These are phyloP conservation scores for Eulacestoma nigropectus DNA, from an alignment of 2,113 vertebrate species.

Conservation along the genomic window DNA sequence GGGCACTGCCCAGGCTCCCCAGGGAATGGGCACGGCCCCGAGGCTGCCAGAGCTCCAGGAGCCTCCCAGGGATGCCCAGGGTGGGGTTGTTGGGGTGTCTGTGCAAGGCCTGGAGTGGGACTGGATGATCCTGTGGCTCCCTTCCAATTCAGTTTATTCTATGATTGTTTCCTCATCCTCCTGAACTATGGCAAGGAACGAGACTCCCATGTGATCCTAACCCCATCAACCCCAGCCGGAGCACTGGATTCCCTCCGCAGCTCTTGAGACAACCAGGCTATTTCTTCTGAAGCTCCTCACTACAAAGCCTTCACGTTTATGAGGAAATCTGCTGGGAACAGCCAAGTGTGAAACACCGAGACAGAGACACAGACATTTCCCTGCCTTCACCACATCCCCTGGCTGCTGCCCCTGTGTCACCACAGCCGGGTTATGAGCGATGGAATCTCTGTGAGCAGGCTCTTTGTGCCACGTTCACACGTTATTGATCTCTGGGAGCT, in stretches of 20 bases:
- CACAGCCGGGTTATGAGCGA: neutral
- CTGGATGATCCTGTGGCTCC: neutral
- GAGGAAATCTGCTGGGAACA: neutral
- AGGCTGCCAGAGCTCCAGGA: neutral
- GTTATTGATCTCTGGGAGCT: neutral
- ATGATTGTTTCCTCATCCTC: neutral
- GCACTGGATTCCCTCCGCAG: too few species aligned
- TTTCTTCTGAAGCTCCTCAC: neutral
- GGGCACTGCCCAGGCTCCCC: neutral
- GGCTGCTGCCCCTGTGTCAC: neutral
- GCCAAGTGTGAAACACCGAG: neutral
- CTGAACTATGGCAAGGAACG: neutral
- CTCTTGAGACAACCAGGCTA: neutral
- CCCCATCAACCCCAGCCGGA: rapidly evolving
- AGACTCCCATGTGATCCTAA: rapidly evolving
- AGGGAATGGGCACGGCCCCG: neutral
- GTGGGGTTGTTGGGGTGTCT: neutral
- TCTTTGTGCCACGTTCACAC: neutral
- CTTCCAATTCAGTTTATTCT: neutral
- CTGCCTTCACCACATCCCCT: neutral
- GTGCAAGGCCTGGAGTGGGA: rapidly evolving
- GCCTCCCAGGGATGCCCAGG: neutral
- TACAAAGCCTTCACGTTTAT: rapidly evolving
- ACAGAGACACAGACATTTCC: neutral
- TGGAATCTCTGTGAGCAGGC: neutral